Base-by-base conservation (phyloP, 2,888 invertebrate genomes). In the Thecophora atra region DNA sequence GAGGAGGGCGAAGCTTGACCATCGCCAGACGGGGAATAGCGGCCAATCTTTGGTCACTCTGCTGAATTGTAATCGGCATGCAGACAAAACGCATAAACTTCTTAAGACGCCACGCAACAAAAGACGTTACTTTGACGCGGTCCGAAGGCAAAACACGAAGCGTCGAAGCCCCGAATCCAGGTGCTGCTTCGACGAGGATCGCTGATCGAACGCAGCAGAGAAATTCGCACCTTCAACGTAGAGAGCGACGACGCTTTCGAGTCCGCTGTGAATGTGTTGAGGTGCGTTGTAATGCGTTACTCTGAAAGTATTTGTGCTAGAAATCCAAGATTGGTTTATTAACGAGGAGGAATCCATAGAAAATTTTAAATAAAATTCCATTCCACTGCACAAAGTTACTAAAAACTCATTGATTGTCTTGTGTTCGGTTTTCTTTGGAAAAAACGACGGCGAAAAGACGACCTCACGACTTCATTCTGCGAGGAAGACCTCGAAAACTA, bases 81-180 rank as follows among this genome's bases (percentile, higher is more conserved):
- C 62, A 63, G 24, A 62, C 62, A 62, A 73, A 73, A 73, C 73
- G 73, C 73, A 73, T 73, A 73, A 71, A 63, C 68, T 73, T 62
- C 71, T 73, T 73, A 71, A 37, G 44, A 63, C 71, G 67, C 71
- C 70, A 56, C 15, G 58, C 65, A 54, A 71, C 73, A 71, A 72
- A 74, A 74, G 73, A 74, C 73, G 73, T 74, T 74, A 74, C 73
- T 63, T 15, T 52, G 19, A n/a, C 52, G 13, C n/a, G 11, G 19
- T 19, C 52, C 28, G 24, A 28, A 24, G 28, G 28, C 17, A 8
- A 37, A 37, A 37, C 37, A 8, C 37, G 37, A 37, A 37, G 37
- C 37, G 37, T 37, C 42, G n/a, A n/a, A n/a, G n/a, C n/a, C n/a
- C n/a, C n/a, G n/a, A n/a, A n/a, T n/a, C n/a, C n/a, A n/a, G n/a